Base-by-base conservation (phyloP, 2,888 invertebrate genomes). In the Allophyes oxyacanthae region DNA sequence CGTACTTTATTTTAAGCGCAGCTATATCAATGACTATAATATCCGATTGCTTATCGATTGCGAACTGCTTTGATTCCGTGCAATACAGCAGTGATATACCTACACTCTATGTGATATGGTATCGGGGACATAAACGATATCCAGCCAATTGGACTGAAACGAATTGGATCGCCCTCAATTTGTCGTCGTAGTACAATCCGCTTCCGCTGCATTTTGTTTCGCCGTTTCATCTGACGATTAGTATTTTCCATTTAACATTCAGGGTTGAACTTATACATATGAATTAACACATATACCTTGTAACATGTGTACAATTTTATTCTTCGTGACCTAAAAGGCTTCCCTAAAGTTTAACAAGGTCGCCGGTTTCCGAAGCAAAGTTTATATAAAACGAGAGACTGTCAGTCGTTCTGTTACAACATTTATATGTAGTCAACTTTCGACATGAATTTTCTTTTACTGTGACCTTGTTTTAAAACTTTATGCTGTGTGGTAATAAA, bases 111-210 rank as follows among this genome's bases (percentile, higher is more conserved):
- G 76, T 75, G 84, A 84, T 85, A 87, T 85, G 84, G 82, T 86
- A 88, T 86, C 88, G 86, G 85, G 86, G 81, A 89, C 88, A 90
- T 89, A 90, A 89, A 90, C 90, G 92, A 90, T 91, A 91, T 86
- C 87, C 90, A 84, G 86, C 88, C 92, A 92, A 92, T 92, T 91
- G 91, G 92, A 92, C 89, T 92, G 92, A 89, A 92, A 92, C 92
- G 91, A 92, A 93, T 92, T 91, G 92, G 88, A 87, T 90, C 89
- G 92, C 91, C 90, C 93, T 92, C 93, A 85, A 89, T 92, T 91
- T 88, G 88, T 85, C 82, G 81, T 78, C 78, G 87, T 84, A 82
- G 77, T 83, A 84, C 88, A 86, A 85, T 81, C 79, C 83, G 85
- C 88, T 87, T 88, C 89, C 88, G 87, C 72, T 89, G 90, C 90